These are phyloP conservation scores for Ormyrus nitidulus DNA, from an alignment of 2,888 invertebrate species.

Conservation along the genomic window DNA sequence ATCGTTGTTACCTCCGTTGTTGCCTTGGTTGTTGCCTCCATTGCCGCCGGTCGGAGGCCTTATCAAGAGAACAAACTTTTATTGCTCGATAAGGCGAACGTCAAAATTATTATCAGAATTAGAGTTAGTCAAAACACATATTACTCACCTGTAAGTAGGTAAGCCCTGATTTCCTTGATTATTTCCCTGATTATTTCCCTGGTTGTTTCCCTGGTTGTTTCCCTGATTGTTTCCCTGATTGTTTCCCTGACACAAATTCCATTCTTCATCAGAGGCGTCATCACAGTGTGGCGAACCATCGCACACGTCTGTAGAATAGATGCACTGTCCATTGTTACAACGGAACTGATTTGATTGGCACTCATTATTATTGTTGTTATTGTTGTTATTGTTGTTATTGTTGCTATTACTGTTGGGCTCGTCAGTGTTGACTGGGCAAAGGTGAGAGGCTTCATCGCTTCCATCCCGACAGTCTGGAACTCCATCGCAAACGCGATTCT, in stretches of 20 bases:
- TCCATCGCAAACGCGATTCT: conserved; percentile 75
- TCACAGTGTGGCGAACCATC: conserved; percentile 67
- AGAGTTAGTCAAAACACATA: too few species aligned
- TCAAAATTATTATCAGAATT: too few species aligned
- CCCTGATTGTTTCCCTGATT: conserved; percentile 5
- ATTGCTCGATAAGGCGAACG: too few species aligned
- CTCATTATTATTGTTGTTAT: not conserved
- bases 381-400: not conserved
- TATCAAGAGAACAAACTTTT: too few species aligned
- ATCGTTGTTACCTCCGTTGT: not conserved
- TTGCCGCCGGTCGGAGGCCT: not conserved
- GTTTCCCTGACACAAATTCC: conserved; percentile 58
- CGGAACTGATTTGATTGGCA: conserved; percentile 58
- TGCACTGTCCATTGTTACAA: conserved; percentile 67
- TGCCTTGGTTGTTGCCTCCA: not conserved
- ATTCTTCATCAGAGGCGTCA: conserved; percentile 69
- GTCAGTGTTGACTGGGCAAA: not conserved
- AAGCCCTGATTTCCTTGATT: too few species aligned
- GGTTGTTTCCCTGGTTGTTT: not conserved
- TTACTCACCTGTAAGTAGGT: too few species aligned
- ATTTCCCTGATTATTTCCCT: too few species aligned
- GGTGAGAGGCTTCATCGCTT: conserved; percentile 74
- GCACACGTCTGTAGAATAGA: conserved; percentile 60
- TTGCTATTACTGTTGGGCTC: not conserved
- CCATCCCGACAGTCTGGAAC: conserved; percentile 74